These are phyloP conservation scores for Meteorus cinctellus DNA, from an alignment of 2,888 invertebrate species.

Conservation along the genomic window DNA sequence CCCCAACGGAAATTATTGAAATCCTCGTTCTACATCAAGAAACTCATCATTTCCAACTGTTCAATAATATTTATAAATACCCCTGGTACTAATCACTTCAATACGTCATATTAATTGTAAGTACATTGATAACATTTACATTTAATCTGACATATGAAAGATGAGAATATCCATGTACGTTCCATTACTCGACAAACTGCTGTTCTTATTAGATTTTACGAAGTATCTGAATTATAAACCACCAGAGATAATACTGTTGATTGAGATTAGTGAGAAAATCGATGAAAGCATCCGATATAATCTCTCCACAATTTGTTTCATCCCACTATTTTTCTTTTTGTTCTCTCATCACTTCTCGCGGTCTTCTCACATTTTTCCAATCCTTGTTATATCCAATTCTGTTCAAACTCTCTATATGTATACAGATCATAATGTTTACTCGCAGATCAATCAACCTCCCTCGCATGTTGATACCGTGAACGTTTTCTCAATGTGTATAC, in stretches of 20 bases:
- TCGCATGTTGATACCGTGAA: background rate
- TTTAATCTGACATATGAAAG: background rate
- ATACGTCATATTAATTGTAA: background rate
- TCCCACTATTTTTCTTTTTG: slow-evolving; percentile 13
- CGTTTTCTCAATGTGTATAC: background rate
- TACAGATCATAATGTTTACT: background rate
- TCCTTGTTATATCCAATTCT: background rate
- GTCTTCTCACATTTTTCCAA: background rate
- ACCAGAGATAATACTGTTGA: slow-evolving; percentile 4
- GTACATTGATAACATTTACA: too few relatives aligned
- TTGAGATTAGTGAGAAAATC: slow-evolving; percentile 38
- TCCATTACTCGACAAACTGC: background rate
- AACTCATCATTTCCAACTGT: background rate
- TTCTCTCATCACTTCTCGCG: background rate
- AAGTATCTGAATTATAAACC: background rate
- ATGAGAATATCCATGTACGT: background rate
- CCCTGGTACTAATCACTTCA: background rate
- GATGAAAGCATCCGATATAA: slow-evolving; percentile 21
- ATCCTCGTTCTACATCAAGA: slow-evolving; percentile 51
- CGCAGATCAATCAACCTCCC: background rate
- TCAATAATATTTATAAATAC: slow-evolving; percentile 16
- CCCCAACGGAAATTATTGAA: slow-evolving; percentile 63
- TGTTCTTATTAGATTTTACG: background rate
- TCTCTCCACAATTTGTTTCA: background rate
- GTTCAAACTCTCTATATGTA: background rate